Base-by-base conservation (phyloP, 2,888 invertebrate genomes). In the Leucophenga montana region DNA sequence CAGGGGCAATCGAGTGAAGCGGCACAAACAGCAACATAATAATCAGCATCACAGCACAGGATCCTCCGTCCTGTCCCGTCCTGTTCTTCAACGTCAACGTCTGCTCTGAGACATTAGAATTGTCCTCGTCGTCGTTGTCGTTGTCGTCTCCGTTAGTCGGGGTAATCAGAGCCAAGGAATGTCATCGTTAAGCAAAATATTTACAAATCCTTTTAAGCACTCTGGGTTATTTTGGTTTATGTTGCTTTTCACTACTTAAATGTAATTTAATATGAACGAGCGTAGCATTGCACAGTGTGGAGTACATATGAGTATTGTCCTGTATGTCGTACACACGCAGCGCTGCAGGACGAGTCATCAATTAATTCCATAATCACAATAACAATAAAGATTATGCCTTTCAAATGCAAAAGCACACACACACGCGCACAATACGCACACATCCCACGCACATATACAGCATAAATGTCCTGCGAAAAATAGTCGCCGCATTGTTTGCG, bases 281-380 rank as follows among this genome's bases (percentile, higher is more conserved):
- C 57, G 27, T 14, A 22, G 31, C 31, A 18, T 39, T 39, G 50
- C 16, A 18, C 50, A 50, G 50, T 1, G 16, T 18, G 50, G n/a
- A n/a, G 50, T 6, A n/a, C n/a, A 50, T 18, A 8, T 13, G 50
- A 50, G 16, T 16, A 50, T 18, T 50, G 50, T 18, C 50, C 50
- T 18, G 8, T 8, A 50, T 16, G 16, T 16, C n/a, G 50, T 50
- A n/a, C 16, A 50, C 16, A 50, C 62, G 18, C 62, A 27, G 8
- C 9, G 62, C 62, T 50, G 50, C 22, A 50, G n/a, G 18, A 16
- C 50, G 16, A 27, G 56, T 56, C 64, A 69, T 69, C 82, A 82
- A 82, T 82, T 82, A 82, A 82, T 84, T 82, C 79, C 79, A 67
- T 78, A 84, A 82, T 84, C 82, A 82, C 77, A 84, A 84, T 80